Evolutionary conservation across 2,797 vertebrate genomes (phyloP), one percentile per base, ranked within the genome.

Genomic region (Galago senegalensis): DNA sequence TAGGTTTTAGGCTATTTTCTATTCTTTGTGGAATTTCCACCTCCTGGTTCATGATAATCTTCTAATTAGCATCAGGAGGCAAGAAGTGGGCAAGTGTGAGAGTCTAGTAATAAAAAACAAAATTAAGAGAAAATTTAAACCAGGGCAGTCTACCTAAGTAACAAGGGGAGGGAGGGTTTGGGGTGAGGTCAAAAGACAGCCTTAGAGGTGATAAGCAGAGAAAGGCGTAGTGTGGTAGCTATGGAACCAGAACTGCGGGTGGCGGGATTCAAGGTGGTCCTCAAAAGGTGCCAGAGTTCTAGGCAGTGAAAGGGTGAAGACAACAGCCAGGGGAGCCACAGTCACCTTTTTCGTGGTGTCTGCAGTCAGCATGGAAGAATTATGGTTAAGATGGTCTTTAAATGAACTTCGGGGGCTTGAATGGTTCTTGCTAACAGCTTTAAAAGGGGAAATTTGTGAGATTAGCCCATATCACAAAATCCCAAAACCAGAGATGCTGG

Each of bases 271-370:
- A 3, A 29, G 14, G 5, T 25, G 3, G 17, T 43, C 34, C 12
- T 49, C 4, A 25, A 0, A 17, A 56, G 37, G 11, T 2, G 1
- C 11, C 11, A 7, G 46, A 3, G 11, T 31, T 37, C 27, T 7
- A n/a, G 43, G 43, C 14, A 56, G 5, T n/a, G 40, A 90, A 90
- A 25, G 3, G 7, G 3, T 23, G 27, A 69, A 34, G n/a, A 13
- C 27, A 29, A 40, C 34, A 56, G 14, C 2, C 0, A 4, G 1
- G 1, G 2, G 7, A n/a, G 5, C 5, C 3, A 3, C 7, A 7
- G 10, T 13, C 25, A 6, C 6, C 23, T 75, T 58, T 91, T 27
- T 18, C 4, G 3, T 58, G 21, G 10, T 29, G 1, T 81, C 56
- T 79, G 5, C 4, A 31, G 3, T 5, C 2, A 79, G 16, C 31